Evolutionary conservation across 2,797 vertebrate species (phyloP).

Genomic region (Semaprochilodus insignis): DNA sequence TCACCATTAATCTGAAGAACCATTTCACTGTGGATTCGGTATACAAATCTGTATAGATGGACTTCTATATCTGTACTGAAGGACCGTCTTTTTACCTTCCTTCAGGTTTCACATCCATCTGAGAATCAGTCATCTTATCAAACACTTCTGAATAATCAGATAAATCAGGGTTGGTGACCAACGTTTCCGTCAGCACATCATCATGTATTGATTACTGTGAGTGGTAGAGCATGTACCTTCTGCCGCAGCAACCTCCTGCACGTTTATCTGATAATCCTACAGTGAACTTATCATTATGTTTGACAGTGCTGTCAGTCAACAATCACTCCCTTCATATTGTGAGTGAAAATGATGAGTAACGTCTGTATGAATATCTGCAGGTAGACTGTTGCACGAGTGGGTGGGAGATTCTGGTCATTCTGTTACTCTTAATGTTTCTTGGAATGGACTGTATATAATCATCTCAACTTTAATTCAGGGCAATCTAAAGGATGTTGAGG

Average conservation of each 20-base stretch:
- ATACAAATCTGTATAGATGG: too few relatives aligned
- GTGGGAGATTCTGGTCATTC: neutral
- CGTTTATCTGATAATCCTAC: neutral
- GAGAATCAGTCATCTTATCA: too few relatives aligned
- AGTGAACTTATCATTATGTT: neutral
- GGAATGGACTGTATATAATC: conserved; percentile 6
- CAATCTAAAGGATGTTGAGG: conserved; percentile 68
- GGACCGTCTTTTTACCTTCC: too few relatives aligned
- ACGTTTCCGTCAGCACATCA: neutral
- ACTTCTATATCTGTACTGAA: too few relatives aligned
- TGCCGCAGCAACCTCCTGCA: neutral
- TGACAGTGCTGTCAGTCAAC: neutral
- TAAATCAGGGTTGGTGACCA: too few relatives aligned
- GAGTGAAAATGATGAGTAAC: neutral
- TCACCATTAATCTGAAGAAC: too few relatives aligned
- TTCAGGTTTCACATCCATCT: too few relatives aligned
- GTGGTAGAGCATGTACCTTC: neutral
- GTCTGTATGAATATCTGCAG: neutral
- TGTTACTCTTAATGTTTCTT: neutral
- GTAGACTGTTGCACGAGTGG: conserved; percentile 3
- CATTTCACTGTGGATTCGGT: too few relatives aligned
- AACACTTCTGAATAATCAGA: too few relatives aligned
- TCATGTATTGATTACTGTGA: neutral
- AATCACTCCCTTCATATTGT: neutral
- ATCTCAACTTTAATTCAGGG: conserved; percentile 23